Evolutionary conservation across 2,888 invertebrate genomes (phyloP).

Genomic region (Isotomurus palustris): DNA sequence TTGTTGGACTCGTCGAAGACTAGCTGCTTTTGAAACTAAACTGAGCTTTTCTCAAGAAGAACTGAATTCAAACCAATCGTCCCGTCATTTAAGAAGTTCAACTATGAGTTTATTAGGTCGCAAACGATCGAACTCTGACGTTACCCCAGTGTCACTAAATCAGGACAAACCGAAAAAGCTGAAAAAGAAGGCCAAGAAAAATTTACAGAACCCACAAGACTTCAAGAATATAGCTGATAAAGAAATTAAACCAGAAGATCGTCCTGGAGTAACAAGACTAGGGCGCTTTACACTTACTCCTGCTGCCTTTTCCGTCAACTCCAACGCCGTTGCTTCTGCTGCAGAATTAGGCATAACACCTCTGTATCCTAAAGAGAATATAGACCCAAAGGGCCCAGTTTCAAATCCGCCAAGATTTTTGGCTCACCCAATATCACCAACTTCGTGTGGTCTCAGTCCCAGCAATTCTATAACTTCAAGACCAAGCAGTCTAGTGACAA

Average conservation of each 20-base stretch:
- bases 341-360: too few species aligned
- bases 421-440: too few species aligned
- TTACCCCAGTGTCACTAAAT: constrained; percentile 7
- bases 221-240: constrained; percentile 16
- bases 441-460: too few species aligned
- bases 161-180: constrained; percentile 24
- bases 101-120: neutral
- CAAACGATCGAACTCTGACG: constrained; percentile 32
- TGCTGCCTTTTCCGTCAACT: too few species aligned
- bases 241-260: constrained; percentile 17
- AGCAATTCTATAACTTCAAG: too few species aligned
- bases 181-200: constrained; percentile 36
- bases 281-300: constrained; percentile 20
- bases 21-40: constrained; percentile 17
- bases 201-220: constrained; percentile 24
- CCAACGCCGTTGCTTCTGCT: too few species aligned
- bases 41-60: too few species aligned
- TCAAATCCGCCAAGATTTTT: too few species aligned
- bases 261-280: too few species aligned
- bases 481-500: constrained; percentile 7
- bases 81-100: neutral
- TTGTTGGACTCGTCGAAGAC: constrained; percentile 23
- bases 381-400: constrained; percentile 21
- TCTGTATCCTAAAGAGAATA: constrained; percentile 29
- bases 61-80: neutral